These are phyloP conservation scores for Solen grandis DNA, from an alignment of 1,140 invertebrate species.

Conservation along the genomic window DNA sequence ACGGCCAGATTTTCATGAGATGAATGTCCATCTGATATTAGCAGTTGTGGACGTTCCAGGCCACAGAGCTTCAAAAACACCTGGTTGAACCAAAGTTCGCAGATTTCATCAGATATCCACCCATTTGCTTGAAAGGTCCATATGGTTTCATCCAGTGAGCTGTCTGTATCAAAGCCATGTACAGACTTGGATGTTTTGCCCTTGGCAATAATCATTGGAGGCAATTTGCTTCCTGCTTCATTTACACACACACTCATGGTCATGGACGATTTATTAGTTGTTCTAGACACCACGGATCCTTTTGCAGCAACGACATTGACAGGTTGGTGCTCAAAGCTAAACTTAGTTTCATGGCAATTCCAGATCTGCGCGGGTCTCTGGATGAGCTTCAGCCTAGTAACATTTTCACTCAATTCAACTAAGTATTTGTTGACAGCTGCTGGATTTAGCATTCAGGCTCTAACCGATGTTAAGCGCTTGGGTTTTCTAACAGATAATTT, in stretches of 20 bases:
- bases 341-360: no score
- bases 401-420: no score
- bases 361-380: no score
- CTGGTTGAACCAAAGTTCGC: slow-evolving; percentile 47
- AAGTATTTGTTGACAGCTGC: no score
- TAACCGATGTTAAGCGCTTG: no score
- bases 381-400: no score
- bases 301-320: slow-evolving; percentile 41
- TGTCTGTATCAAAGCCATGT: slow-evolving; percentile 31
- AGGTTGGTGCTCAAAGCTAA: slow-evolving; percentile 31
- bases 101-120: slow-evolving; percentile 56
- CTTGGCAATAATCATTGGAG: no score
- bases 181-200: no score
- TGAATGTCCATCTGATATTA: slow-evolving; percentile 53
- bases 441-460: no score
- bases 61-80: slow-evolving; percentile 59
- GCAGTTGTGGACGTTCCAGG: slow-evolving; percentile 41
- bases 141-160: no score
- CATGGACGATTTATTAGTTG: neutral
- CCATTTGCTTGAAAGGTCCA: slow-evolving; percentile 55
- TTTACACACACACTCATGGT: slow-evolving; percentile 55
- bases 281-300: slow-evolving; percentile 28
- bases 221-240: slow-evolving; percentile 42
- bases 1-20: slow-evolving; percentile 47
- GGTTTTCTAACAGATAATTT: no score